These are phyloP conservation scores for Chionis minor DNA, from an alignment of 2,113 vertebrate species.

Conservation along the genomic window DNA sequence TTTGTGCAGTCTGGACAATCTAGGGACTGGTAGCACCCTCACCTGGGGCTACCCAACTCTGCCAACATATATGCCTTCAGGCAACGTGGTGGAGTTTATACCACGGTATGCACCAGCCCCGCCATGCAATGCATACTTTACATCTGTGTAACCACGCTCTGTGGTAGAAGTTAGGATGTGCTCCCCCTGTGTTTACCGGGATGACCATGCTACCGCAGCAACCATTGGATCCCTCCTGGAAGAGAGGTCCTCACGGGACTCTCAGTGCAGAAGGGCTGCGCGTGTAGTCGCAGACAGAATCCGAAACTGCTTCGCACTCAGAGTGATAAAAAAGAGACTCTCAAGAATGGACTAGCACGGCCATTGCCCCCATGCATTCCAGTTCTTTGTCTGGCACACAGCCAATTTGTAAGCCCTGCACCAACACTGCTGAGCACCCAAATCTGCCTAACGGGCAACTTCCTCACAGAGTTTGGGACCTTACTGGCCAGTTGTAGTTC, in stretches of 20 bases:
- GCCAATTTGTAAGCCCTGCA: not conserved
- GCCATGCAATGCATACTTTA: not conserved
- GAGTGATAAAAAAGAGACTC: not conserved
- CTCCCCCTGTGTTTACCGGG: not conserved
- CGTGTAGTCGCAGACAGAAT: not conserved
- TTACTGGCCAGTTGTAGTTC: not conserved
- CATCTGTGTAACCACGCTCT: rapidly evolving
- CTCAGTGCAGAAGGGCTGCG: not conserved
- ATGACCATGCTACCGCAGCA: not conserved
- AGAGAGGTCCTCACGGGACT: not conserved
- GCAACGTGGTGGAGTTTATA: not conserved
- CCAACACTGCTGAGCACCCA: not conserved
- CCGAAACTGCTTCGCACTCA: not conserved
- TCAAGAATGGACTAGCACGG: not conserved
- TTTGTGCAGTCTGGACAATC: not conserved
- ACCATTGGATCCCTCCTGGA: not conserved
- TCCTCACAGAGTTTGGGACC: not conserved
- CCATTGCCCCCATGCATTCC: not conserved
- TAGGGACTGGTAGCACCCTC: not conserved
- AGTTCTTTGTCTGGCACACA: not conserved
- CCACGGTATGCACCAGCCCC: not conserved
- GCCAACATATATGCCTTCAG: not conserved
- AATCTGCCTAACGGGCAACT: not conserved
- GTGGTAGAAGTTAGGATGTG: not conserved
- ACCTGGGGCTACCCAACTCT: not conserved